Evolutionary conservation across 2,113 vertebrate species (phyloP).

Genomic region (Albula glossodonta): DNA sequence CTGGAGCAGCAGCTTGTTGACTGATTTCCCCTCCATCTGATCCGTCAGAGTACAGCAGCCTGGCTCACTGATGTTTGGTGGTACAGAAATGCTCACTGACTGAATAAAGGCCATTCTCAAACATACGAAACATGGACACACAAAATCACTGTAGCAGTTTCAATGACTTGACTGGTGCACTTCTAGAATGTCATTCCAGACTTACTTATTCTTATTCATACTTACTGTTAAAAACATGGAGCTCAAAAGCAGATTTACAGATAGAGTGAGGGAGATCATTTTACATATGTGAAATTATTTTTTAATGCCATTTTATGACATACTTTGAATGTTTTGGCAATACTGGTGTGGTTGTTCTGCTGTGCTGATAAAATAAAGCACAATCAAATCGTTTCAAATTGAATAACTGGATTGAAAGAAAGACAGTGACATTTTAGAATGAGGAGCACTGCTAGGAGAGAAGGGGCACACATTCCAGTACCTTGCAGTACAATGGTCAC

Average conservation of each 20-base stretch:
- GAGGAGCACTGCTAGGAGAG: constrained; percentile 24
- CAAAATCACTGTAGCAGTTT: background rate
- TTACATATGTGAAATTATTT: too few species aligned
- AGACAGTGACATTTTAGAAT: constrained; percentile 10
- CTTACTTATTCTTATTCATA: too few species aligned
- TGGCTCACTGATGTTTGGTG: background rate
- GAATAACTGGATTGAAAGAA: constrained; percentile 6
- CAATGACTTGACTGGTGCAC: background rate
- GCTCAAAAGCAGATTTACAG: background rate
- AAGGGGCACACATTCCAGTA: constrained; percentile 33
- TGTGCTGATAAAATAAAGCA: too few species aligned
- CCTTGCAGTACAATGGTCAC: constrained; percentile 33
- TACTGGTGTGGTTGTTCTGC: too few species aligned
- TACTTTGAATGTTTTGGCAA: too few species aligned
- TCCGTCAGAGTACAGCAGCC: background rate
- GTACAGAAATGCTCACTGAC: too few species aligned
- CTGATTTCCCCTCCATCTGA: background rate
- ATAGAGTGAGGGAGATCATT: background rate
- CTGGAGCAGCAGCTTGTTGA: background rate
- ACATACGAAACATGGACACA: background rate
- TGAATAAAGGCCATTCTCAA: background rate
- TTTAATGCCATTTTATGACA: too few species aligned
- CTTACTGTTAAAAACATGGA: too few species aligned
- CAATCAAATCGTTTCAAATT: too few species aligned
- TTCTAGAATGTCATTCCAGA: background rate